These are phyloP conservation scores for Poecilia gillii DNA, from an alignment of 2,797 vertebrate species.

Conservation along the genomic window DNA sequence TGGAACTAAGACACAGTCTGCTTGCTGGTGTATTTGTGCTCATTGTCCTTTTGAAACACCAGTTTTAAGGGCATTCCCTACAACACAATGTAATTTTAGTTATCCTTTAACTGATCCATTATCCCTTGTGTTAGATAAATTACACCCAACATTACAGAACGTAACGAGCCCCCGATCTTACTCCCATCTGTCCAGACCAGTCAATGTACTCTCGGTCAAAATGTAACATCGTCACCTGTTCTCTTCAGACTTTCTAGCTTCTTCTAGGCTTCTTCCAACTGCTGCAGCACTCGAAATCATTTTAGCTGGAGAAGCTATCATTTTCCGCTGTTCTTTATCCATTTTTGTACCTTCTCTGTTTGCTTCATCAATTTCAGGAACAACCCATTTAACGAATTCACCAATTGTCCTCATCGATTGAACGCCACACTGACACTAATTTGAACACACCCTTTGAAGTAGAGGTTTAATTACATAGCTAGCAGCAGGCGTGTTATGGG, in stretches of 20 bases:
- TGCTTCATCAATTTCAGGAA: background rate
- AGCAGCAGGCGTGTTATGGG: background rate
- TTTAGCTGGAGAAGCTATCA: background rate
- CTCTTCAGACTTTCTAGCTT: background rate
- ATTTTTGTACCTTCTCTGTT: background rate
- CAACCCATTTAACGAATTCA: background rate
- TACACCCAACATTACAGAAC: too few relatives aligned
- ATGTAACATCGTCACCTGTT: background rate
- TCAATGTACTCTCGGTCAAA: background rate
- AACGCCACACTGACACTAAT: background rate
- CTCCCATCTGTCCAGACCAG: background rate
- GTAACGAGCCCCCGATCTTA: background rate
- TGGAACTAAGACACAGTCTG: background rate
- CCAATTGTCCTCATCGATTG: background rate
- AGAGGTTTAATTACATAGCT: background rate
- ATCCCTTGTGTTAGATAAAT: background rate
- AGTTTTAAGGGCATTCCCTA: background rate
- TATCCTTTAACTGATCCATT: background rate
- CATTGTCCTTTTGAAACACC: background rate
- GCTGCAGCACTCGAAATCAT: background rate
- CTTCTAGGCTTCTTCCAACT: background rate
- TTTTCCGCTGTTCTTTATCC: background rate
- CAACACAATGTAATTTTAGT: background rate
- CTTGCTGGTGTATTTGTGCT: background rate
- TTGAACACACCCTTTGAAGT: background rate